Conservation (phyloP, 92 coral and sea anemone species). For the Porites evermanni region DNA sequence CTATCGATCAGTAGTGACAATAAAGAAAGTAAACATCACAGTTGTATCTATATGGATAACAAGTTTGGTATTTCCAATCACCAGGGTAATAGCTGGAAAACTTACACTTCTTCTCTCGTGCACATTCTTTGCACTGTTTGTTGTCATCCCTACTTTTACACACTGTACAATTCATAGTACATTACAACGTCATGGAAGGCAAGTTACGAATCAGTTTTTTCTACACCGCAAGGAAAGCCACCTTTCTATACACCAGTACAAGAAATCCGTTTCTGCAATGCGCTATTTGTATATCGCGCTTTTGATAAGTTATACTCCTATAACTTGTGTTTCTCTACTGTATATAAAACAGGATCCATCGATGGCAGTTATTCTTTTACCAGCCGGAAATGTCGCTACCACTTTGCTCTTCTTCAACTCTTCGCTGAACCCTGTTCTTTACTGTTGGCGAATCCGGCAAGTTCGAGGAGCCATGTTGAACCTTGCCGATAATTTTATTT, state of each 20-base stretch:
- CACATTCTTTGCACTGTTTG: conserved; percentile 15
- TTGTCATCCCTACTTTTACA: conserved; percentile 28
- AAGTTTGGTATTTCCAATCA: conserved; percentile 35
- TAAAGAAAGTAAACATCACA: conserved; percentile 32
- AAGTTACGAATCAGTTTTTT: conserved; percentile 32
- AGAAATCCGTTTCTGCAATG: conserved; percentile 33
- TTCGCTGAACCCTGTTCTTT: conserved; percentile 32
- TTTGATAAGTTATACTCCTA: conserved; percentile 26
- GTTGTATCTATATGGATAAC: conserved; percentile 33
- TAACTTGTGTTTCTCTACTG: conserved; percentile 16
- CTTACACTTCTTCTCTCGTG: conserved; percentile 12
- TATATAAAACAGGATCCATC: conserved; percentile 15
- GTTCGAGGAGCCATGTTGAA: conserved; percentile 33
- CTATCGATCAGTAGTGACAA: conserved; percentile 36
- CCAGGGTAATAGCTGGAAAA: conserved; percentile 19
- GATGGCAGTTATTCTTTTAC: neutral
- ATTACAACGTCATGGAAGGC: conserved; percentile 20
- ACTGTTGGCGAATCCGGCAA: conserved; percentile 42
- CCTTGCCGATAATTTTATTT: conserved; percentile 16
- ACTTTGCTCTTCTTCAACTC: conserved; percentile 35
- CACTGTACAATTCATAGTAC: conserved; percentile 26
- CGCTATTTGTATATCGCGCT: conserved; percentile 30
- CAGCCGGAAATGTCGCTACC: conserved; percentile 32
- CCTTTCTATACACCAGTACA: conserved; percentile 38
- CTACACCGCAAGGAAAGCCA: conserved; percentile 45